These are phyloP conservation scores for Melanchra persicariae DNA, from an alignment of 2,888 invertebrate species.

Conservation along the genomic window DNA sequence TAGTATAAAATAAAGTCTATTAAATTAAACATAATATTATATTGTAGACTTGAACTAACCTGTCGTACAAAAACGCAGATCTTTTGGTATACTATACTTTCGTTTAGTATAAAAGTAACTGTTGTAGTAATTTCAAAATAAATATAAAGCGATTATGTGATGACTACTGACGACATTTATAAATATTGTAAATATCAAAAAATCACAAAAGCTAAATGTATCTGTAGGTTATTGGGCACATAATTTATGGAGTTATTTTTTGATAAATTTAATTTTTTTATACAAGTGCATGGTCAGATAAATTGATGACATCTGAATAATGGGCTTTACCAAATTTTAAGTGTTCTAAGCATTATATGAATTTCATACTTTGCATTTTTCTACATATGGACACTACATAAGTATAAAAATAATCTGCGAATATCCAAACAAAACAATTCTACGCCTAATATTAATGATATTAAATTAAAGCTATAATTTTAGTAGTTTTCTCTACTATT, in stretches of 20 bases:
- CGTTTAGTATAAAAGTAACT: conserved; percentile 2
- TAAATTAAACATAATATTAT: conserved; percentile 20
- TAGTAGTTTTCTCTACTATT: conserved; percentile 61
- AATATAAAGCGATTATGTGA: conserved; percentile 45
- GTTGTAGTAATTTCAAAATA: conserved; percentile 12
- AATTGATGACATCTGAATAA: background rate
- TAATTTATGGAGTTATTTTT: background rate
- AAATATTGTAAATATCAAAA: conserved; percentile 15
- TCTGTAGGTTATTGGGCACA: background rate
- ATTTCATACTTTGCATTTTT: conserved; percentile 8
- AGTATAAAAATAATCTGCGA: conserved; percentile 55
- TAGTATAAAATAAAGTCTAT: conserved; percentile 1
- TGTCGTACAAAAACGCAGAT: conserved; percentile 20
- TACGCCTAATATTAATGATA: conserved; percentile 62
- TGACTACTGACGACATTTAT: conserved; percentile 32
- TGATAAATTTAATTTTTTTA: background rate
- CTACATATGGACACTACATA: conserved; percentile 9
- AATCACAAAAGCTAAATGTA: background rate
- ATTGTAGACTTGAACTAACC: conserved; percentile 7
- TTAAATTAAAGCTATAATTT: conserved; percentile 68
- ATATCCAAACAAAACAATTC: conserved; percentile 59
- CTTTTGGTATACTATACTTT: conserved; percentile 6
- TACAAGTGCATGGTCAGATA: background rate
- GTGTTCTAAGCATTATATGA: background rate
- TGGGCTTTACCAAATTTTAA: background rate